Base-by-base conservation (phyloP, 2,797 vertebrate species). In the Oreochromis mossambicus region DNA sequence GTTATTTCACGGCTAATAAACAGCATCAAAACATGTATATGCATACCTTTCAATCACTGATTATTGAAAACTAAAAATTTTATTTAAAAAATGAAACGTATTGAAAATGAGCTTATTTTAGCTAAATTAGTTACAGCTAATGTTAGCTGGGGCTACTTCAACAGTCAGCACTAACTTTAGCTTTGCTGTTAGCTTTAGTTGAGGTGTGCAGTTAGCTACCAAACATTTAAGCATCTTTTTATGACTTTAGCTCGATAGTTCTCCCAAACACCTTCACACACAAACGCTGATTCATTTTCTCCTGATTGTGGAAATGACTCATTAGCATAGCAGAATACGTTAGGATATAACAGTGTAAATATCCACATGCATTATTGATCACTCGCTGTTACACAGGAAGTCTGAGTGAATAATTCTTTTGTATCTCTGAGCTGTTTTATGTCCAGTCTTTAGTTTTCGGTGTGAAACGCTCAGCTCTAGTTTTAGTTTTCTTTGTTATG, bases 11-110 rank as follows among this genome's bases (percentile, higher is more conserved):
- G 26, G 63, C 8, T 43, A 70, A 70, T 9, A 68, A 68, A 68
- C 13, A 6, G 15, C 29, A 24, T 70, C 1, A 41, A 63, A 61
- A 34, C 2, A 61, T 12, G 29, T 4, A 34, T 34, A 3, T 19
- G 17, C 56, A 7, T 1, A 61, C 34, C 56, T 34, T 61, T 61
- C 34, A 11, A 29, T 9, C 15, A 34, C 56, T 61, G 34, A 61
- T 61, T 11, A 2, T 38, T 0, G 14, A 68, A 41, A 46, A 14
- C 3, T 68, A 17, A 66, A 38, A 36, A 21, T 3, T 9, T 17
- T 43, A 43, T 43, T 70, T 0, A 46, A 15, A 46, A 46, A 21
- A 46, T 7, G 3, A 11, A 38, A 38, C 0, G 3, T 0, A 1
- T 11, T 9, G 8, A n/a, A 36, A 61, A 63, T n/a, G 17, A 70